Conservation (phyloP, 2,113 vertebrate genomes). For the Mus pahari region DNA sequence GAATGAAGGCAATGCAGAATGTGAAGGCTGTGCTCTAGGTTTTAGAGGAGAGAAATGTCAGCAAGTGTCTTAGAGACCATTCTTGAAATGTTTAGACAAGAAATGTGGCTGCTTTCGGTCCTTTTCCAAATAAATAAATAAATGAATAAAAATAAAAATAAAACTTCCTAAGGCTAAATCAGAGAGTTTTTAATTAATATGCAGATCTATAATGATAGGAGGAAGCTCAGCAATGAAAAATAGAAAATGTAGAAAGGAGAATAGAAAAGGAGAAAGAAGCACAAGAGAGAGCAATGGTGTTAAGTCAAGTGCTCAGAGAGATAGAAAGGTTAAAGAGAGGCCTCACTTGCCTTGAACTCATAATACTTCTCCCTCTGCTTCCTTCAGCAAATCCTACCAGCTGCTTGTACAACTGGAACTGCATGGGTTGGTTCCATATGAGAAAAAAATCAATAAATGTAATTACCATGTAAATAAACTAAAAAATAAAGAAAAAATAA, state of each 20-base stretch:
- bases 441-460: not conserved
- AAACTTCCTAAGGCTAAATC: no score
- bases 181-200: no score
- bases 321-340: not conserved
- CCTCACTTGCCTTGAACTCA: not conserved
- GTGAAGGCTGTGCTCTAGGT: not conserved
- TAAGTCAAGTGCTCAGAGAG: not conserved
- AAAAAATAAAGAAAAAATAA: not conserved
- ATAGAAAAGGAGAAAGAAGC: not conserved
- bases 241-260: not conserved
- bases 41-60: not conserved
- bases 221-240: not conserved
- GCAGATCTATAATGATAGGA: not conserved
- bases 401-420: not conserved
- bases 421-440: not conserved
- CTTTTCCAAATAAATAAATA: no score
- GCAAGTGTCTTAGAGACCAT: not conserved
- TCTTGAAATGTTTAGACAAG: not conserved
- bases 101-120: not conserved
- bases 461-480: not conserved
- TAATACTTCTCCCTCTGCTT: not conserved
- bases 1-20: not conserved
- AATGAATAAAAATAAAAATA: no score
- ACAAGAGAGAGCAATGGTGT: no score
- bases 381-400: not conserved